These are phyloP conservation scores for Villa cingulata DNA, from an alignment of 2,888 invertebrate species.

Conservation along the genomic window DNA sequence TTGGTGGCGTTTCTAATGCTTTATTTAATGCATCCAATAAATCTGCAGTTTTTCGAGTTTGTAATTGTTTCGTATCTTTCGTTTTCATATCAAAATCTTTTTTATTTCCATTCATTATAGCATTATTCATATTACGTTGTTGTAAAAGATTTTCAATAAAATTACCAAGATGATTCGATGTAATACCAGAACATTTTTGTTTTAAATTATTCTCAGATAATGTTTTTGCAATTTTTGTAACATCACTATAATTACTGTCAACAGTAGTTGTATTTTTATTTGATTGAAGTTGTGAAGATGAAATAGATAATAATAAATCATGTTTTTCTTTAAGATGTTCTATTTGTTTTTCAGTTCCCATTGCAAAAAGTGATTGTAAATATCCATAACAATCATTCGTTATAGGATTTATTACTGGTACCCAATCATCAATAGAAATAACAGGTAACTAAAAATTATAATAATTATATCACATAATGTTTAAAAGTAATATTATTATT, in stretches of 20 bases:
- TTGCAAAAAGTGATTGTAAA: conserved; percentile 42
- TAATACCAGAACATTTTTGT: neutral
- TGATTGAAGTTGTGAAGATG: neutral
- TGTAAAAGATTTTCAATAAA: neutral
- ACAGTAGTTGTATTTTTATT: too few species aligned
- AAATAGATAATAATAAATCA: conserved; percentile 13
- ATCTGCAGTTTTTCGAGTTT: conserved; percentile 26
- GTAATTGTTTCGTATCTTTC: neutral
- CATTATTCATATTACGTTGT: neutral
- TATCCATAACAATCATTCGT: conserved; percentile 39
- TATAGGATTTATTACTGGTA: conserved; percentile 37
- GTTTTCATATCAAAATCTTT: neutral
- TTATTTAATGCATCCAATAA: conserved; percentile 31
- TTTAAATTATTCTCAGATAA: neutral
- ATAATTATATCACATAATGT: neutral
- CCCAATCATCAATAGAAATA: conserved; percentile 47
- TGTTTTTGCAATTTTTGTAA: neutral
- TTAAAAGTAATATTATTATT: too few species aligned
- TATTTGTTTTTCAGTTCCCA: conserved; percentile 47
- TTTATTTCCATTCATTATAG: neutral
- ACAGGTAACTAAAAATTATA: conserved; percentile 39
- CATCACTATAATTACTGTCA: neutral
- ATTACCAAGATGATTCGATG: neutral
- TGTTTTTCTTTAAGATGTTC: conserved; percentile 38
- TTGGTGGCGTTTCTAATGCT: conserved; percentile 20